Conservation (phyloP, 1,140 invertebrate genomes). For the Eciton burchellii region DNA sequence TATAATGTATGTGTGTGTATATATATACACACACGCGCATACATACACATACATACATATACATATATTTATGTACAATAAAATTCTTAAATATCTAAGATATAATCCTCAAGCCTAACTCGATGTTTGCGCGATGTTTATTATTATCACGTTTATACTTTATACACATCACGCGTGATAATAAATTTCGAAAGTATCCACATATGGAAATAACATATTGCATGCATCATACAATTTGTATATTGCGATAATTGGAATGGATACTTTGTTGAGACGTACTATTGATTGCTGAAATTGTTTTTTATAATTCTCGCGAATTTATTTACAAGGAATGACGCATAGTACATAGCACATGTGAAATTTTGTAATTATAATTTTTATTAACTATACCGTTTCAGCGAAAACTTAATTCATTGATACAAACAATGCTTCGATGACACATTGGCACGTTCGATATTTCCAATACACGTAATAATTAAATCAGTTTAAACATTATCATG, state of each 20-base stretch:
- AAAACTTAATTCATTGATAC: conserved; percentile 23
- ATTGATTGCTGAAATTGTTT: conserved; percentile 22
- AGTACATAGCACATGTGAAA: not conserved
- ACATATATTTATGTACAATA: conserved; percentile 4
- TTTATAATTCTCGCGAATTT: conserved; percentile 2
- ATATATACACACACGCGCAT: too few species aligned
- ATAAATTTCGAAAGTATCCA: conserved; percentile 56
- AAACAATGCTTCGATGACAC: conserved; percentile 38
- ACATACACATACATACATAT: too few species aligned
- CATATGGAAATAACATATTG: conserved; percentile 48
- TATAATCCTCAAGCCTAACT: conserved; percentile 75
- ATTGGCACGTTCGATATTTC: conserved; percentile 63
- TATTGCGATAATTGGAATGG: conserved; percentile 54
- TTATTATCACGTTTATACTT: conserved; percentile 24
- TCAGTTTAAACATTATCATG: not conserved
- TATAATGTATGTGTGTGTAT: too few species aligned
- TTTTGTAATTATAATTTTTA: not conserved
- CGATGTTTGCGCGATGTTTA: conserved; percentile 61
- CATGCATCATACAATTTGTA: conserved; percentile 61
- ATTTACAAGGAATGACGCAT: conserved; percentile 41
- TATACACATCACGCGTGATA: conserved; percentile 20
- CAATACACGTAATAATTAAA: conserved; percentile 13
- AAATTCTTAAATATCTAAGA: conserved; percentile 63
- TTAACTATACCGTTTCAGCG: not conserved
- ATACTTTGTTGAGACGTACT: conserved; percentile 45